Evolutionary conservation across 2,888 invertebrate genomes (phyloP).

Genomic region (Aleiodes leptofemur): DNA sequence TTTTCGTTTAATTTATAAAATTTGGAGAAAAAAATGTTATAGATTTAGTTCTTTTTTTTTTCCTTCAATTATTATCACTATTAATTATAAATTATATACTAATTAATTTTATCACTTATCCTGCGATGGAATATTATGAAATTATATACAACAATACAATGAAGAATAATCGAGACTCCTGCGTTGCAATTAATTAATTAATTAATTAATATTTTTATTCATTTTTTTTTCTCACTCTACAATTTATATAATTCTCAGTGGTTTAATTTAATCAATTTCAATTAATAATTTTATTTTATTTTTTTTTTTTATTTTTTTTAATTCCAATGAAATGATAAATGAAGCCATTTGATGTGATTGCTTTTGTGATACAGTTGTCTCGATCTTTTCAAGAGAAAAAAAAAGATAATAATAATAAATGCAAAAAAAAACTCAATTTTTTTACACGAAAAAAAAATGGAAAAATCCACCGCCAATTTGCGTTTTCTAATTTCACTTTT

Average conservation of each 20-base stretch:
- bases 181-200: slow-evolving; percentile 22
- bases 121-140: slow-evolving; percentile 31
- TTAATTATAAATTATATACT: slow-evolving; percentile 44
- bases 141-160: slow-evolving; percentile 7
- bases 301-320: too few species aligned
- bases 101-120: slow-evolving; percentile 20
- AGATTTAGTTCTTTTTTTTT: slow-evolving; percentile 66
- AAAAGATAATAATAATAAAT: not conserved
- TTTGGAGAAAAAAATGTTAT: slow-evolving; percentile 67
- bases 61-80: slow-evolving; percentile 45
- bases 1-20: slow-evolving; percentile 71
- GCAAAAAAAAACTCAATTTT: slow-evolving; percentile 2
- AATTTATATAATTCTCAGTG: slow-evolving; percentile 22
- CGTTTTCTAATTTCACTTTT: slow-evolving; percentile 12
- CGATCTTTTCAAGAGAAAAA: slow-evolving; percentile 27
- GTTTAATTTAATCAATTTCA: slow-evolving; percentile 17
- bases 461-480: slow-evolving; percentile 26
- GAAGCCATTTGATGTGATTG: slow-evolving; percentile 43
- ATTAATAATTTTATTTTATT: slow-evolving; percentile 8
- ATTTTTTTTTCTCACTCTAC: slow-evolving; percentile 28
- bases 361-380: slow-evolving; percentile 31
- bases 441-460: slow-evolving; percentile 10
- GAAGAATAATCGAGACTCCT: slow-evolving; percentile 19
- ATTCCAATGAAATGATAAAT: slow-evolving; percentile 15
- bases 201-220: slow-evolving; percentile 25